Evolutionary conservation across 2,888 invertebrate species (phyloP).

Genomic region (Helobdella robusta): DNA sequence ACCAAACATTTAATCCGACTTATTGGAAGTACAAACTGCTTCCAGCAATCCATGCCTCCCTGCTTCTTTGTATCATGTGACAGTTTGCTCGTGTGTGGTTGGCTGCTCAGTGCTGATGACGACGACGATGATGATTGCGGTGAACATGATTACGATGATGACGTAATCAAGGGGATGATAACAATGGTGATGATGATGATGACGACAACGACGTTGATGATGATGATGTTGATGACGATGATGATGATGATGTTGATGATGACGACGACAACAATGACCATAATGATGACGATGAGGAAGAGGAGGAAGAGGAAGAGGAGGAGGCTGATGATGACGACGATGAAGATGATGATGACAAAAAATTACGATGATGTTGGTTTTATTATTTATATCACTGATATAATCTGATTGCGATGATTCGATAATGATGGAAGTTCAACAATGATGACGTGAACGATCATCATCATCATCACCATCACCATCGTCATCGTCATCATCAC

Average conservation of each 20-base stretch:
- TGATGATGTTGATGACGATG: slow-evolving; percentile 1
- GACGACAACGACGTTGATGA: not conserved
- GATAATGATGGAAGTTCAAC: too few relatives aligned
- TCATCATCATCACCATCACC: slow-evolving; percentile 3
- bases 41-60: too few relatives aligned
- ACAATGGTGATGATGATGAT: not conserved
- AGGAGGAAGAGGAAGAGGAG: not conserved
- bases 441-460: too few relatives aligned
- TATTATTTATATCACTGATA: not conserved
- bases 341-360: not conserved
- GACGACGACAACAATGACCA: not conserved
- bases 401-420: too few relatives aligned
- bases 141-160: too few relatives aligned
- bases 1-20: too few relatives aligned
- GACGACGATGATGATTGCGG: too few relatives aligned
- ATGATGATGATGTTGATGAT: not conserved
- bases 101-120: too few relatives aligned
- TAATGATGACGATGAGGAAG: not conserved
- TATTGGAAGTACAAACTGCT: too few relatives aligned
- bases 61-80: too few relatives aligned
- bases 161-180: too few relatives aligned
- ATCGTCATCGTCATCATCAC: slow-evolving; percentile 3
- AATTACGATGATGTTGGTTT: not conserved
- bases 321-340: not conserved
- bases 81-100: too few relatives aligned